A percentile compares a stretch with the other conserved stretches of the same genome.
phyloP scores from a whole-genome alignment of 2,888 invertebrate genomes.

The Brenthis ino region DNA sequence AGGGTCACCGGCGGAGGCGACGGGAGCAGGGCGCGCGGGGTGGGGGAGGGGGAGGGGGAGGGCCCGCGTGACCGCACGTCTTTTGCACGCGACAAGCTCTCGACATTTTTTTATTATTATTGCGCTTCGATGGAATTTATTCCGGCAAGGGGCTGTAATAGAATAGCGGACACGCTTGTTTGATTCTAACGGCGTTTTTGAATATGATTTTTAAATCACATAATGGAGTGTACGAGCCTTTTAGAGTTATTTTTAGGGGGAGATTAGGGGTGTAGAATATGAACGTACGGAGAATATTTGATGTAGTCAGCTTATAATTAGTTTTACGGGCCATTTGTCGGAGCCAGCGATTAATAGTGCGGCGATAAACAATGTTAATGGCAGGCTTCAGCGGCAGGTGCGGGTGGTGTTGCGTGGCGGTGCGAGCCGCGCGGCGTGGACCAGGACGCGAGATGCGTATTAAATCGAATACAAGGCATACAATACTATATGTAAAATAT shows the following conservation, averaged over 20 bases:
- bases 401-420: constrained; percentile 39
- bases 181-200: constrained; percentile 69
- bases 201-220: constrained; percentile 80
- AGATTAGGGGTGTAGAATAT: constrained; percentile 48
- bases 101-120: constrained; percentile 82
- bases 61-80: constrained; percentile 78
- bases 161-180: constrained; percentile 72
- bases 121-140: constrained; percentile 80
- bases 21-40: constrained; percentile 43
- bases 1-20: constrained; percentile 47
- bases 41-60: constrained; percentile 39
- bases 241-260: constrained; percentile 69
- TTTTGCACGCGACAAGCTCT: constrained; percentile 81
- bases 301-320: constrained; percentile 52
- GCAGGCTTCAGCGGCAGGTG: constrained; percentile 73
- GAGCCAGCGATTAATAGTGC: constrained; percentile 68
- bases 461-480: too few species aligned
- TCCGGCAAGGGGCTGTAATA: constrained; percentile 69
- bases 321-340: constrained; percentile 63
- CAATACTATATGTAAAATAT: too few species aligned
- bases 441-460: constrained; percentile 1
- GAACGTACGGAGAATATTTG: constrained; percentile 43
- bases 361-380: constrained; percentile 72
- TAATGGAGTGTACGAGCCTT: constrained; percentile 74
- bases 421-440: not conserved